phyloP scores from a whole-genome alignment of 2,888 invertebrate genomes.

The Micropterix aruncella region DNA sequence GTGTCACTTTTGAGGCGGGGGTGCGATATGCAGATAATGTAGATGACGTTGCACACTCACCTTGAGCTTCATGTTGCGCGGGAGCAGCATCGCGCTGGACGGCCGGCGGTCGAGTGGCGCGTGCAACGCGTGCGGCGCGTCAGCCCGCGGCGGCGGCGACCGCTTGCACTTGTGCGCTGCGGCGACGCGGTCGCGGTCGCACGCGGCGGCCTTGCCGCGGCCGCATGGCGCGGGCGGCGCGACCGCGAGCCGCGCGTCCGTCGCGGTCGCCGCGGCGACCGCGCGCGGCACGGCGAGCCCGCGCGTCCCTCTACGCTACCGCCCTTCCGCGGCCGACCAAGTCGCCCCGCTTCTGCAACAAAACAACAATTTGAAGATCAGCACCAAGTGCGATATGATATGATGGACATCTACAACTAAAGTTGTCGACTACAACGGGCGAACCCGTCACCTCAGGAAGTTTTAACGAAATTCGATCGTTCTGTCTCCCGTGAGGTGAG shows the following conservation, averaged over 20 bases:
- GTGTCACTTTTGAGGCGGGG: no score
- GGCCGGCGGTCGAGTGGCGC: slow-evolving; percentile 24
- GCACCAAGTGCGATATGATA: no score
- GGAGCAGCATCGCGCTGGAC: slow-evolving; percentile 27
- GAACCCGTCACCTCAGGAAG: no score
- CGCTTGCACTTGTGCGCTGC: slow-evolving; percentile 8
- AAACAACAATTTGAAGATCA: no score
- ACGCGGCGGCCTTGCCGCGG: slow-evolving; percentile 7
- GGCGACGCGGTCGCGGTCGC: background rate
- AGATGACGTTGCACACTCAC: no score
- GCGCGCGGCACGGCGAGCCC: slow-evolving; percentile 17
- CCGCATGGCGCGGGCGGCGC: slow-evolving; percentile 12
- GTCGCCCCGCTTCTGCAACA: background rate
- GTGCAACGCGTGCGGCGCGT: slow-evolving; percentile 20
- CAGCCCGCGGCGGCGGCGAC: slow-evolving; percentile 14
- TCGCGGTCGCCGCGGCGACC: slow-evolving; percentile 21
- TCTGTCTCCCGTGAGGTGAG: no score
- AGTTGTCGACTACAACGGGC: no score
- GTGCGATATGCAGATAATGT: no score
- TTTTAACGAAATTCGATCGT: no score
- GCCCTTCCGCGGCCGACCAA: background rate
- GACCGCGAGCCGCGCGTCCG: slow-evolving; percentile 6
- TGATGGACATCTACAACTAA: no score
- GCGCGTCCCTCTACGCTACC: slow-evolving; percentile 16
- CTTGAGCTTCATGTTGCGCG: slow-evolving; percentile 42